These are phyloP conservation scores for Tyrannus savana DNA, from an alignment of 2,113 vertebrate species.

Conservation along the genomic window DNA sequence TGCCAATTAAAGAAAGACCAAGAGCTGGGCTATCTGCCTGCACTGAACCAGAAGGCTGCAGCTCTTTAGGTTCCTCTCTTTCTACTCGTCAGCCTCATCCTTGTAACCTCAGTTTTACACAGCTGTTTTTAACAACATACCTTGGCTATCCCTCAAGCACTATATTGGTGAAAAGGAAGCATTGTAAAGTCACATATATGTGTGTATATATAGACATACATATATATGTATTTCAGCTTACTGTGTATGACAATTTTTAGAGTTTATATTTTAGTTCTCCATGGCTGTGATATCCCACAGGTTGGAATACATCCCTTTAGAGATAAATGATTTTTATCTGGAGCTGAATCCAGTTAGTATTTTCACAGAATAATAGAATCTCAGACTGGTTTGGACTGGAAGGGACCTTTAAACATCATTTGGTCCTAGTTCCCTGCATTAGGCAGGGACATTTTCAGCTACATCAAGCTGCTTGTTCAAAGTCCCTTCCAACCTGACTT, in stretches of 20 bases:
- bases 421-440: background rate
- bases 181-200: background rate
- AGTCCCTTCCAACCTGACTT: background rate
- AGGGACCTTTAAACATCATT: background rate
- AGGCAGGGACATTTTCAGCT: background rate
- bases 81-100: background rate
- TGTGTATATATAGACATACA: too few relatives aligned
- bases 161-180: background rate
- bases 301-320: background rate
- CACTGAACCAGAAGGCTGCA: background rate
- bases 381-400: background rate
- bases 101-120: background rate
- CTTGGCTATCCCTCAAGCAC: background rate
- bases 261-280: background rate
- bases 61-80: background rate
- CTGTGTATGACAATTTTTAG: background rate
- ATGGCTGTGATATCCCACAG: accelerated
- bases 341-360: background rate
- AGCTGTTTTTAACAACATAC: background rate
- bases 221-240: background rate
- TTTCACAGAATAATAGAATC: background rate
- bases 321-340: background rate
- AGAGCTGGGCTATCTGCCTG: background rate
- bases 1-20: background rate
- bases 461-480: background rate